phyloP scores from a whole-genome alignment of 2,888 invertebrate genomes.

The Drosophila anomalipes region DNA sequence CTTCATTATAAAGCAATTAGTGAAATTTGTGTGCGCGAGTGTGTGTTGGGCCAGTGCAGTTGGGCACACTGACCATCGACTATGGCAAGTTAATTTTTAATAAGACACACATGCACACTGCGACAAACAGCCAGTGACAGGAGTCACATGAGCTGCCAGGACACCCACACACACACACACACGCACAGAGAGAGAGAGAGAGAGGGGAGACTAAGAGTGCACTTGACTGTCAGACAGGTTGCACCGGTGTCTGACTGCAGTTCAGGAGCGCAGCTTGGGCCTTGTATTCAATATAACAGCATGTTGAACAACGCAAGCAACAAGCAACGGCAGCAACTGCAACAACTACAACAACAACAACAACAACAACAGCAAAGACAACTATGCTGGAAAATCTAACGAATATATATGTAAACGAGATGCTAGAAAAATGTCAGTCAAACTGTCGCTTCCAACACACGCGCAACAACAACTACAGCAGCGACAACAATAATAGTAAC shows the following conservation, averaged over 20 bases:
- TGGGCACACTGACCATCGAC: constrained; percentile 38
- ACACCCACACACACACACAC: constrained; percentile 30
- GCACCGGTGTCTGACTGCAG: constrained; percentile 56
- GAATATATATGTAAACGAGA: constrained; percentile 81
- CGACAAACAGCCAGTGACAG: constrained; percentile 75
- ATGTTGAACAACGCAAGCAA: constrained; percentile 75
- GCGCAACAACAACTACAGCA: constrained; percentile 60
- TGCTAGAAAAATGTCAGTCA: constrained; percentile 84
- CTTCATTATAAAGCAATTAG: constrained; percentile 83
- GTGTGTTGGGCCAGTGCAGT: constrained; percentile 37
- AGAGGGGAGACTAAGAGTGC: constrained; percentile 19
- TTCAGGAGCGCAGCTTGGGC: constrained; percentile 52
- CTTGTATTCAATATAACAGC: constrained; percentile 76
- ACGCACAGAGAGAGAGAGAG: constrained; percentile 1
- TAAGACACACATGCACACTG: constrained; percentile 52
- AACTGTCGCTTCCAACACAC: constrained; percentile 84
- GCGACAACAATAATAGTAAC: constrained; percentile 19
- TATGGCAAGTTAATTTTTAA: constrained; percentile 75
- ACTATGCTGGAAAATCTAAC: constrained; percentile 72
- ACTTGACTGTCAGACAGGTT: constrained; percentile 61
- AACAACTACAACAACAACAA: constrained; percentile 19
- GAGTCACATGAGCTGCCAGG: constrained; percentile 61
- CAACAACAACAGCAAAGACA: constrained; percentile 19
- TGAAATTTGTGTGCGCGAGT: constrained; percentile 31
- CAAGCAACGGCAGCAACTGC: constrained; percentile 62